Evolutionary conservation across 1,140 invertebrate genomes (phyloP), one percentile per base, ranked within the genome.

Genomic region (Magallana ariakensis): DNA sequence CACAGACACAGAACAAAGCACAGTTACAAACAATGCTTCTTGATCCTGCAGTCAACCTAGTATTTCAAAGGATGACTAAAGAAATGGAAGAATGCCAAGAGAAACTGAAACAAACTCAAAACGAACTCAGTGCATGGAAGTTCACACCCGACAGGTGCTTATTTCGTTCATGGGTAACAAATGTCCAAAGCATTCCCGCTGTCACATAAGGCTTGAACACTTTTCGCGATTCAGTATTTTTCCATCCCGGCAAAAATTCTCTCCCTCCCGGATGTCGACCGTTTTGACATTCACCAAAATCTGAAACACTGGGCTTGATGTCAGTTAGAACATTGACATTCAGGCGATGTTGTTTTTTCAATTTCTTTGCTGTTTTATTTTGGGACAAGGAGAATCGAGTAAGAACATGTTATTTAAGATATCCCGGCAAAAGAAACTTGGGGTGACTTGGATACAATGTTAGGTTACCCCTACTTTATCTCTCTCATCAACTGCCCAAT

Each of bases 61-160:
- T 99, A 60, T 97, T 99, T 93, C 97, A 98, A 94, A 96, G 97
- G 94, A 96, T 99, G 93, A 97, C 98, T 89, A 97, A 98, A 94
- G 98, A 99, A 95, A 95, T 99, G 87, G 97, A 97, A 85, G 96
- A 97, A 62, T 97, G 97, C 11, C 98, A 98, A 95, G 97, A 97
- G 62, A 97, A 97, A 95, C 95, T 99, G 86, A 98, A 99, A 95
- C 98, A 99, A 95, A 99, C 98, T 46, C 98, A 99, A 95, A 99
- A 98, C 95, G 98, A 99, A 96, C 95, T 99, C 46, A 97, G 97
- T 87, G 98, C 98, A 1, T 99, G 98, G 98, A 99, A 99, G 95
- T 99, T 99, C 94, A 99, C 98, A 22, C 98, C 98, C 55, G 98
- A 99, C 95, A 99, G 98, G 97, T 97, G 94, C 90, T 89, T 93